Evolutionary conservation across 1,140 invertebrate genomes (phyloP).

Genomic region (Leucophenga varia): DNA sequence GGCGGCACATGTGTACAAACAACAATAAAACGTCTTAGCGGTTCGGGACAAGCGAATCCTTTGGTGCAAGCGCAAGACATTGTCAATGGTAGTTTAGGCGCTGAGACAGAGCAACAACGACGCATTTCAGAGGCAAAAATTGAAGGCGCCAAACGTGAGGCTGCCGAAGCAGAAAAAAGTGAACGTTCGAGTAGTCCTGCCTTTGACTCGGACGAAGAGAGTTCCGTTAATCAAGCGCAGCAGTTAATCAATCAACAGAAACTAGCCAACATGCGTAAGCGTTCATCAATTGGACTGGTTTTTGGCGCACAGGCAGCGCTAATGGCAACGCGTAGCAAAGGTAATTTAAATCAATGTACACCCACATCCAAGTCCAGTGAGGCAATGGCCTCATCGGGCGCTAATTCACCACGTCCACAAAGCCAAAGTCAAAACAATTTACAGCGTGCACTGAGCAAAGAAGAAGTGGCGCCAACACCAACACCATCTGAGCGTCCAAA

Average conservation of each 20-base stretch:
- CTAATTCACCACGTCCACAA: conserved; percentile 28
- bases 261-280: conserved; percentile 43
- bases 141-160: conserved; percentile 58
- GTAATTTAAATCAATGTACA: conserved; percentile 48
- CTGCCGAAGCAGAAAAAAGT: conserved; percentile 66
- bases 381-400: conserved; percentile 40
- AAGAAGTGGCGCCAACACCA: conserved; percentile 35
- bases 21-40: conserved; percentile 34
- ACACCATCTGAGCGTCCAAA: conserved; percentile 33
- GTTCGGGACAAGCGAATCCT: conserved; percentile 44
- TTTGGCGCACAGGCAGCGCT: conserved; percentile 51
- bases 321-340: conserved; percentile 52
- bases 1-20: conserved; percentile 22
- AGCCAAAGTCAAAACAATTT: conserved; percentile 16
- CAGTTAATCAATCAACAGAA: conserved; percentile 47
- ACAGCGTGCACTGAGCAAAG: conserved; percentile 40
- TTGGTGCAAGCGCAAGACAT: conserved; percentile 28
- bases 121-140: conserved; percentile 53
- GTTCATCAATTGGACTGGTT: conserved; percentile 50
- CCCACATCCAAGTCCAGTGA: conserved; percentile 50
- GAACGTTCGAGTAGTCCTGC: conserved; percentile 92
- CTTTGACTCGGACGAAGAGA: conserved; percentile 94
- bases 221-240: conserved; percentile 58
- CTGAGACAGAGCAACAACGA: conserved; percentile 34
- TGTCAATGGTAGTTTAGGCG: neutral